These are phyloP conservation scores for Spheniscus mendiculus DNA, from an alignment of 2,113 vertebrate genomes.

Conservation along the genomic window DNA sequence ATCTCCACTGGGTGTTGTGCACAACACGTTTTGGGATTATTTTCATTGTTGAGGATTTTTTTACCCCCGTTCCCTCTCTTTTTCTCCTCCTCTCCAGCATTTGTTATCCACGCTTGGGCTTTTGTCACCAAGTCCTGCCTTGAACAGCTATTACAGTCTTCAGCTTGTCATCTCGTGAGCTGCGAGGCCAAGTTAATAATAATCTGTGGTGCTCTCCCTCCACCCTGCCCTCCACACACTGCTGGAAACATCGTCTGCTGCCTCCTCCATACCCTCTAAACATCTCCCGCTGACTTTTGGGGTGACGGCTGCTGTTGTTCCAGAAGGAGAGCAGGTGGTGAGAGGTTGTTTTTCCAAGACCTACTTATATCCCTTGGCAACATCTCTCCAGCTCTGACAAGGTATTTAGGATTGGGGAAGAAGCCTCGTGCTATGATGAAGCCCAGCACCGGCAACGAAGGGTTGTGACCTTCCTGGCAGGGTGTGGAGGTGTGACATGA, in stretches of 20 bases:
- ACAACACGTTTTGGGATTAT: conserved; percentile 38
- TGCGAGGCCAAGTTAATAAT: neutral
- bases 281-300: neutral
- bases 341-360: neutral
- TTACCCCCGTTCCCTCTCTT: neutral
- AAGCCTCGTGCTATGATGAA: rapidly evolving
- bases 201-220: neutral
- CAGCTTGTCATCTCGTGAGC: neutral
- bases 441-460: rapidly evolving
- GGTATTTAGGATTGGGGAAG: neutral
- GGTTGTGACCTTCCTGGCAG: neutral
- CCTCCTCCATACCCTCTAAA: neutral
- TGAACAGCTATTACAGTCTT: neutral
- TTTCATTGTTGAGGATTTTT: neutral
- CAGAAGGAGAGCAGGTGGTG: neutral
- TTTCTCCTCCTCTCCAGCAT: neutral
- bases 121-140: neutral
- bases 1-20: conserved; percentile 34
- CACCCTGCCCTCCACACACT: rapidly evolving
- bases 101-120: neutral
- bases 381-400: neutral
- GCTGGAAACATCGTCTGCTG: neutral
- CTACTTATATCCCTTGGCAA: neutral
- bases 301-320: neutral
- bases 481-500: neutral